These are phyloP conservation scores for Tyto alba DNA, from an alignment of 2,113 vertebrate genomes.

Conservation along the genomic window DNA sequence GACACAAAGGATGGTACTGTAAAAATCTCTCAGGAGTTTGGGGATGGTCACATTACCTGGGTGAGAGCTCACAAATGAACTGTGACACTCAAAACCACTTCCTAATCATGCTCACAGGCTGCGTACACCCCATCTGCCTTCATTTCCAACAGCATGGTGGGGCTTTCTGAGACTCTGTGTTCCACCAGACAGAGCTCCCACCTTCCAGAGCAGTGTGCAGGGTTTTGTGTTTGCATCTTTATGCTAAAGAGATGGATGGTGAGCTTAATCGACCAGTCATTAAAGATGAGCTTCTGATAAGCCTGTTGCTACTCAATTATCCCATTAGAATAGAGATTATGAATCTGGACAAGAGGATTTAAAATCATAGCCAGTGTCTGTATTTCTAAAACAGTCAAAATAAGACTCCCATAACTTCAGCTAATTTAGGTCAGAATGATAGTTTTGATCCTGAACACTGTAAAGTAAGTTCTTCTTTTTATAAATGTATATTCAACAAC, in stretches of 20 bases:
- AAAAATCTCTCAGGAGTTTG: neutral
- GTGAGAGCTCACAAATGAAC: neutral
- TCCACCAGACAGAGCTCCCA: neutral
- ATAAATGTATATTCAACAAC: neutral
- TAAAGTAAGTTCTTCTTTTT: neutral
- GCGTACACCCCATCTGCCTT: neutral
- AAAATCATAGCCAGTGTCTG: neutral
- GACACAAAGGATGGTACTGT: neutral
- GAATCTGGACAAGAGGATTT: neutral
- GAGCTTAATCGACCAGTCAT: neutral
- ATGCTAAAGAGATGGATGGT: neutral
- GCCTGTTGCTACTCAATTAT: neutral
- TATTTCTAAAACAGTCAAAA: neutral
- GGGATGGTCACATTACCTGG: neutral
- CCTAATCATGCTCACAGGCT: accelerated
- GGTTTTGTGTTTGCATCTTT: neutral
- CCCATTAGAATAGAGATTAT: neutral
- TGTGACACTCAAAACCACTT: neutral
- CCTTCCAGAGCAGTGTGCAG: neutral
- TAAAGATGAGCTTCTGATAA: neutral
- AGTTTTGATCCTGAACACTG: neutral
- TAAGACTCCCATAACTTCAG: neutral
- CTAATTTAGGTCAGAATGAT: neutral
- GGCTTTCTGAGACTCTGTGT: neutral
- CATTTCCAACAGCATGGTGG: neutral